These are phyloP conservation scores for Dinomys branickii DNA, from an alignment of 2,113 vertebrate species.

Conservation along the genomic window DNA sequence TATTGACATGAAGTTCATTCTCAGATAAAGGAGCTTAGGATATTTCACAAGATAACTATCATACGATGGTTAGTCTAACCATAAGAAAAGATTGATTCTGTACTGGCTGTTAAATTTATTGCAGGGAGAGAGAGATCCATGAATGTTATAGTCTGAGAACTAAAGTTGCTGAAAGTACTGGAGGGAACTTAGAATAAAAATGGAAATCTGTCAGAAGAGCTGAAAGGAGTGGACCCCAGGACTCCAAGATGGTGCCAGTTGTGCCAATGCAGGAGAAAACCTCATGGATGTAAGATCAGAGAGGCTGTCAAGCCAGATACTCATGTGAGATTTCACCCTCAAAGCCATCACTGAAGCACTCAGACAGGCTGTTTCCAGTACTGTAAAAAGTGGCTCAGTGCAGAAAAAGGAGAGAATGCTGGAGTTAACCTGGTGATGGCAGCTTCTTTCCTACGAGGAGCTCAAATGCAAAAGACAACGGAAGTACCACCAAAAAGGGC, in stretches of 20 bases:
- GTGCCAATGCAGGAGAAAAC: neutral
- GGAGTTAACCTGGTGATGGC: neutral
- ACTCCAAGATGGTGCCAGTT: neutral
- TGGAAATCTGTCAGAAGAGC: neutral
- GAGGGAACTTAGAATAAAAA: neutral
- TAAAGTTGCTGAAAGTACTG: neutral
- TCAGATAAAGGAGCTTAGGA: neutral
- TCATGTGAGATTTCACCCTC: neutral
- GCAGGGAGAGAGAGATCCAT: neutral
- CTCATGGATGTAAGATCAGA: neutral
- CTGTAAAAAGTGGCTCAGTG: neutral
- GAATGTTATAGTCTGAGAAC: neutral
- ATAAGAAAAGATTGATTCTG: neutral
- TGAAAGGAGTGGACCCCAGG: neutral
- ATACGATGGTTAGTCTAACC: neutral
- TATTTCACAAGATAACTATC: constrained; percentile 26
- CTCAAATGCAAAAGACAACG: neutral
- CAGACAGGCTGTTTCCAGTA: neutral
- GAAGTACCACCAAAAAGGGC: neutral
- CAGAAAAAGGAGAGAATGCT: neutral
- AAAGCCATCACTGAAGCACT: neutral
- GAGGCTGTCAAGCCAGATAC: neutral
- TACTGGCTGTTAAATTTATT: neutral
- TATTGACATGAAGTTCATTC: neutral
- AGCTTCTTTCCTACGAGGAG: neutral